Evolutionary conservation across 2,113 vertebrate species (phyloP).

Genomic region (Zapus hudsonius): DNA sequence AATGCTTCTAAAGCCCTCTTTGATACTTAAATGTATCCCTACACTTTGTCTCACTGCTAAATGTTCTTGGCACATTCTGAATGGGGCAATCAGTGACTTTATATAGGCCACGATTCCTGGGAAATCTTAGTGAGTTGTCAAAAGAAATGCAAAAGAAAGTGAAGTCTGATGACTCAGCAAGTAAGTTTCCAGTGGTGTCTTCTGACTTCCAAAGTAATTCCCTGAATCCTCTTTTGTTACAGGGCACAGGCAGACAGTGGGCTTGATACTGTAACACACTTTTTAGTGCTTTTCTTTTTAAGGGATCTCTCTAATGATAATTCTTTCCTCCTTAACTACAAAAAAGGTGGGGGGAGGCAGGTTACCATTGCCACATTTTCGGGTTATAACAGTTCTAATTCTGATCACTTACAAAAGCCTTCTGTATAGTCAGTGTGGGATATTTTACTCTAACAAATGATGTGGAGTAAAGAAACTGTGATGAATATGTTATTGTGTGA

Average conservation of each 20-base stretch:
- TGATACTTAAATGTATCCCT: not conserved
- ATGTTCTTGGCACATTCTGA: constrained; percentile 40
- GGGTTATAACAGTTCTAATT: not conserved
- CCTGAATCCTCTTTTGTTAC: not conserved
- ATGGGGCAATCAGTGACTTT: constrained; percentile 48
- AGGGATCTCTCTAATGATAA: not conserved
- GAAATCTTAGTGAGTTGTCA: constrained; percentile 46
- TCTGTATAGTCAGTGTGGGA: not conserved
- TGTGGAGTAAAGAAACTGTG: not conserved
- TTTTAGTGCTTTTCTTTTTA: not conserved
- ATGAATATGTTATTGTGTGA: not conserved
- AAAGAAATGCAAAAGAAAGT: constrained; percentile 35
- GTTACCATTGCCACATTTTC: constrained; percentile 35
- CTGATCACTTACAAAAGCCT: not conserved
- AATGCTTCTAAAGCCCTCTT: not conserved
- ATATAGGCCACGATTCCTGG: constrained; percentile 53
- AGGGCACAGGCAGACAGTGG: not conserved
- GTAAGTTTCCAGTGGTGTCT: constrained; percentile 3
- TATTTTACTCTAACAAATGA: not conserved
- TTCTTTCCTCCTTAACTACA: not conserved
- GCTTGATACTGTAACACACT: not conserved
- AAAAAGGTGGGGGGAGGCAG: too few species aligned
- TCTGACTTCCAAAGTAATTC: not conserved
- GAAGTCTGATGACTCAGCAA: constrained; percentile 41
- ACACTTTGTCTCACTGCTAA: not conserved